These are phyloP conservation scores for Sesia bembeciformis DNA, from an alignment of 2,888 invertebrate genomes.

Conservation along the genomic window DNA sequence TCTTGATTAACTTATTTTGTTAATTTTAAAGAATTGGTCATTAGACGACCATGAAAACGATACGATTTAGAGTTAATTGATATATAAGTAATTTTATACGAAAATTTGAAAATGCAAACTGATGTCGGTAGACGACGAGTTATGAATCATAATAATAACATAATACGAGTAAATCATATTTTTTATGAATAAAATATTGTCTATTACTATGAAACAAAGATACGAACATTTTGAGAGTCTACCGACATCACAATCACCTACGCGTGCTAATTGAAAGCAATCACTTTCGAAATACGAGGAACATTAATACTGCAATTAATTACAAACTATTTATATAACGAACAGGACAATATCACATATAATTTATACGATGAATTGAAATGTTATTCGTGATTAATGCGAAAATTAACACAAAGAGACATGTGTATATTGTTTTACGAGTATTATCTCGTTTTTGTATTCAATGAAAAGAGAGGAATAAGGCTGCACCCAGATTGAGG, in stretches of 20 bases:
- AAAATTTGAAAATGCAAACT: slow-evolving; percentile 2
- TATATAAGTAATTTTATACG: too few species aligned
- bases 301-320: too few species aligned
- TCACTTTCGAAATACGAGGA: slow-evolving; percentile 2
- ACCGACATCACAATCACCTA: slow-evolving; percentile 6
- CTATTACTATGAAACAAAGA: neutral
- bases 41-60: neutral
- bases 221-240: neutral
- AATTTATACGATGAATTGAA: too few species aligned
- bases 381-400: too few species aligned
- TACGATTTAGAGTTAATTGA: neutral
- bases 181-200: neutral
- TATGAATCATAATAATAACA: neutral
- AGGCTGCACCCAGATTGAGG: too few species aligned
- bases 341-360: too few species aligned
- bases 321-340: too few species aligned
- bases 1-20: neutral
- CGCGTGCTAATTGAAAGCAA: slow-evolving; percentile 2
- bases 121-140: slow-evolving; percentile 5
- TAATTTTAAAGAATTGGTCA: neutral
- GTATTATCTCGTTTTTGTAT: too few species aligned
- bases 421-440: too few species aligned
- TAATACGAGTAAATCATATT: neutral
- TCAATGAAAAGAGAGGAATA: too few species aligned
- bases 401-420: too few species aligned